Evolutionary conservation across 2,888 invertebrate genomes (phyloP).

Genomic region (Philereme transversata): DNA sequence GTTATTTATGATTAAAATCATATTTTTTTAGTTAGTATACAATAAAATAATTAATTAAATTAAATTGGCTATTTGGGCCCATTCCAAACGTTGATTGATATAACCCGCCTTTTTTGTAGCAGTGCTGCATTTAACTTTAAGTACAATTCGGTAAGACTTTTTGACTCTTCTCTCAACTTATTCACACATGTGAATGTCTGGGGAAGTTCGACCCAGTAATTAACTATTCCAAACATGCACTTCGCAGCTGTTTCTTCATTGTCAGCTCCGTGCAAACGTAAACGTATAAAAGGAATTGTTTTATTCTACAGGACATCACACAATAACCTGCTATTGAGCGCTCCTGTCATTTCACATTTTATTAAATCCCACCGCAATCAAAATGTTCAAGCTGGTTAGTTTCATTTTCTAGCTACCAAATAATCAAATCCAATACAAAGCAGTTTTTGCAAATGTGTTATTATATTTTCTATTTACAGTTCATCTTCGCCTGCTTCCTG

Average conservation of each 20-base stretch:
- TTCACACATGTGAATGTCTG: constrained; percentile 3
- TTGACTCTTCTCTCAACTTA: background rate
- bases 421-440: background rate
- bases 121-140: too few species aligned
- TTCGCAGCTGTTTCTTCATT: constrained; percentile 55
- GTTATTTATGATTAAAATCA: too few species aligned
- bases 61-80: too few species aligned
- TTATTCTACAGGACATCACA: constrained; percentile 35
- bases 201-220: constrained; percentile 16
- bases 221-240: constrained; percentile 54
- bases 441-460: constrained; percentile 5
- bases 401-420: background rate
- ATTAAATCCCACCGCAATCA: constrained; percentile 37
- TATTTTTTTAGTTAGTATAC: too few species aligned
- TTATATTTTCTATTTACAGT: constrained; percentile 28
- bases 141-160: background rate
- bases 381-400: constrained; percentile 78
- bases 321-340: constrained; percentile 28
- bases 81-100: too few species aligned
- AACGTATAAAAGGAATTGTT: constrained; percentile 56
- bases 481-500: too few species aligned
- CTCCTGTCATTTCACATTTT: constrained; percentile 24
- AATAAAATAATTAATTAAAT: too few species aligned
- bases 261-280: constrained; percentile 41
- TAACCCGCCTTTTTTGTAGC: too few species aligned